Evolutionary conservation across 64 coral and sea anemone genomes (phyloP).

Genomic region (Cladopsammia gracilis): DNA sequence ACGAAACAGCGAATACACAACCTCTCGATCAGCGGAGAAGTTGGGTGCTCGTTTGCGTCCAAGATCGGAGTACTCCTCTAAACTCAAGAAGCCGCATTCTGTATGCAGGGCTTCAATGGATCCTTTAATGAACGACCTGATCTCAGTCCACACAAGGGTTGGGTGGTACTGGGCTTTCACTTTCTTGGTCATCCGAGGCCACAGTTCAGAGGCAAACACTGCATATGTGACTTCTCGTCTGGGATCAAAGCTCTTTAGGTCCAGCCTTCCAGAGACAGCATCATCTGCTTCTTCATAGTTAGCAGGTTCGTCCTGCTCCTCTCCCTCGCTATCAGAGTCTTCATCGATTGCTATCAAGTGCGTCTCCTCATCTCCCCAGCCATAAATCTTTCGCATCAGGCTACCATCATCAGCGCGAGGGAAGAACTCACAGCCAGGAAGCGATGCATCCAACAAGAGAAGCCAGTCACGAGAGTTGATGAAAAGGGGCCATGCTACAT

Average conservation of each 20-base stretch:
- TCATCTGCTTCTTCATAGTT: constrained; percentile 25
- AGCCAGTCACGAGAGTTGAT: constrained; percentile 93
- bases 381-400: constrained; percentile 78
- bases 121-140: constrained; percentile 98
- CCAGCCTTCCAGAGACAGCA: not conserved
- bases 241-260: constrained; percentile 52
- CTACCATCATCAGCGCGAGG: constrained; percentile 82
- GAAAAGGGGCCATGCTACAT: constrained; percentile 92
- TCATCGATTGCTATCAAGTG: constrained; percentile 77
- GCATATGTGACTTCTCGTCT: constrained; percentile 86
- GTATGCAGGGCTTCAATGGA: constrained; percentile 85
- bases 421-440: constrained; percentile 81
- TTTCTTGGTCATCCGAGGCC: constrained; percentile 88
- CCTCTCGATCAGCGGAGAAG: constrained; percentile 81
- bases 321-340: constrained; percentile 69
- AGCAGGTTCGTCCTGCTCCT: constrained; percentile 40
- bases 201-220: constrained; percentile 91
- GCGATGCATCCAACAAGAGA: constrained; percentile 91
- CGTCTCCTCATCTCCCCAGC: constrained; percentile 98
- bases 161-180: constrained; percentile 80
- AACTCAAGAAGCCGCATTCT: constrained; percentile 65
- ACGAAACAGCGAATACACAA: constrained; percentile 82
- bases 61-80: constrained; percentile 80
- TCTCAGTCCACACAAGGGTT: constrained; percentile 98
- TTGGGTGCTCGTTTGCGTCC: constrained; percentile 95